These are phyloP conservation scores for Barbus barbus DNA, from an alignment of 2,113 vertebrate genomes.

Conservation along the genomic window DNA sequence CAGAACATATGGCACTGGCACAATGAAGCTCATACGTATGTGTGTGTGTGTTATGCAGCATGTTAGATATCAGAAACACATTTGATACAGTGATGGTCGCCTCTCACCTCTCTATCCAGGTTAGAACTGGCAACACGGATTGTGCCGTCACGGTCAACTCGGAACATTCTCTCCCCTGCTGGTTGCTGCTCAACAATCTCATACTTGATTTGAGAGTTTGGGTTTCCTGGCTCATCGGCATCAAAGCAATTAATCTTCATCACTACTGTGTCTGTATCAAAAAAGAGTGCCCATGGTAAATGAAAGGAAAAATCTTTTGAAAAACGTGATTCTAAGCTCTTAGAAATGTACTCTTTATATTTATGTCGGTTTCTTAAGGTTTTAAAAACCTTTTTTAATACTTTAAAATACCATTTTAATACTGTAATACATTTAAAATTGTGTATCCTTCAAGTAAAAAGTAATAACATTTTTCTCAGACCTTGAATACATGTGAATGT, in stretches of 20 bases:
- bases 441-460: not conserved
- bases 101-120: constrained; percentile 89
- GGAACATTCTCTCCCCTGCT: constrained; percentile 76
- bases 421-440: not conserved
- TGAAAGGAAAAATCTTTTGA: not conserved
- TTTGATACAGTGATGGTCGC: not conserved
- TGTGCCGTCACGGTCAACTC: constrained; percentile 74
- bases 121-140: constrained; percentile 68
- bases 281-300: constrained; percentile 6
- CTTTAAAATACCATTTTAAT: too few relatives aligned
- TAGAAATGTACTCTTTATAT: not conserved
- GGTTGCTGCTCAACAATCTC: constrained; percentile 81
- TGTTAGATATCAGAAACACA: not conserved
- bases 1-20: constrained; percentile 1
- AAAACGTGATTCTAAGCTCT: not conserved
- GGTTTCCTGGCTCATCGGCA: constrained; percentile 80
- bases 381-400: not conserved
- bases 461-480: not conserved
- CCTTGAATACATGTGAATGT: too few relatives aligned
- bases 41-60: not conserved
- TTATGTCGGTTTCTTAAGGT: not conserved
- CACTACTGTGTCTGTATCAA: constrained; percentile 76
- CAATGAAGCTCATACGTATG: too few relatives aligned
- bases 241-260: constrained; percentile 83
- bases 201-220: constrained; percentile 85